Evolutionary conservation across 2,888 invertebrate genomes (phyloP).

Genomic region (Sepioteuthis lessoniana): DNA sequence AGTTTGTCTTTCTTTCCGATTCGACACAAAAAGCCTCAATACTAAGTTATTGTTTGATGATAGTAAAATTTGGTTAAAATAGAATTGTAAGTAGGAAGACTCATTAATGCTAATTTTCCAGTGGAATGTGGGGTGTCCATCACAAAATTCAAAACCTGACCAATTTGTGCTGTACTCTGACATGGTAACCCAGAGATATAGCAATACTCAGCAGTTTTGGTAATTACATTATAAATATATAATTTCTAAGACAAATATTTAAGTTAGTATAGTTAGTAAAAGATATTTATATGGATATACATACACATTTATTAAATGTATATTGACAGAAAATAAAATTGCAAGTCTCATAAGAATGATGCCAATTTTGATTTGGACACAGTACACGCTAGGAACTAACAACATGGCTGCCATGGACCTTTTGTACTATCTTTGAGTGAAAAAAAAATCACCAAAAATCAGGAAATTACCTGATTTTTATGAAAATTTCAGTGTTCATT

Average conservation of each 20-base stretch:
- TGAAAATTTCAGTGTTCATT: too few species aligned
- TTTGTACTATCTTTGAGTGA: too few species aligned
- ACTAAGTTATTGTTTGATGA: background rate
- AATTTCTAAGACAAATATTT: background rate
- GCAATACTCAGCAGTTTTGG: background rate
- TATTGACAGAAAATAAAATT: background rate
- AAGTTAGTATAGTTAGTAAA: background rate
- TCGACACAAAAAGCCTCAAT: too few species aligned
- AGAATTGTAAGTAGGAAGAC: background rate
- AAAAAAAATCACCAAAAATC: too few species aligned
- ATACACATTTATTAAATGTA: background rate
- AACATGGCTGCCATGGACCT: too few species aligned
- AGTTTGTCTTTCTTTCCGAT: background rate
- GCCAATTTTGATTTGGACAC: too few species aligned
- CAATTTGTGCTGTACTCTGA: background rate
- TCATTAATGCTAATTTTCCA: background rate
- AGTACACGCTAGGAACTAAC: too few species aligned
- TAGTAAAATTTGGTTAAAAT: background rate
- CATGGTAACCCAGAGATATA: background rate
- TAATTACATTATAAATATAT: background rate
- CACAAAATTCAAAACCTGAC: background rate
- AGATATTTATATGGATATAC: background rate
- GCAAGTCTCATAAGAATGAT: too few species aligned
- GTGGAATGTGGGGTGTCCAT: background rate
- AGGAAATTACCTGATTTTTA: too few species aligned